Evolutionary conservation across 2,113 vertebrate genomes (phyloP).

Genomic region (Alethe diademata): DNA sequence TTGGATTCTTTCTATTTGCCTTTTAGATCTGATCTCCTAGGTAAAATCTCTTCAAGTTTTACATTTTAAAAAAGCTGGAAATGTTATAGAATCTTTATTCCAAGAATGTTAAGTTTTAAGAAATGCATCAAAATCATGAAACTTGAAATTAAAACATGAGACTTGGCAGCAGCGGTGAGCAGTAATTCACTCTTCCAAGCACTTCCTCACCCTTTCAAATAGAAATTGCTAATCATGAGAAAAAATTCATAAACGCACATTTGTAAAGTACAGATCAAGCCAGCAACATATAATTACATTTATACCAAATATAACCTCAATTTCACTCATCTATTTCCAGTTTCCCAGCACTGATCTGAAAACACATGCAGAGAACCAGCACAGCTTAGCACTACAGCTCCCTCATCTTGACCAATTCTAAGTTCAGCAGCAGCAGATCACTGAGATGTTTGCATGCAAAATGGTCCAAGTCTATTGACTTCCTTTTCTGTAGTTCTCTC

Average conservation of each 20-base stretch:
- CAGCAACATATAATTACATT: slow-evolving; percentile 35
- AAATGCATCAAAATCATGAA: slow-evolving; percentile 55
- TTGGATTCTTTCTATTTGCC: slow-evolving; percentile 14
- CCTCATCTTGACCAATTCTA: background rate
- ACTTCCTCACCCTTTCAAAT: slow-evolving; percentile 62
- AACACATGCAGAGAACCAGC: background rate
- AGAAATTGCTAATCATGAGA: slow-evolving; percentile 55
- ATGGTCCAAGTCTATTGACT: background rate
- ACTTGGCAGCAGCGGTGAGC: slow-evolving; percentile 47
- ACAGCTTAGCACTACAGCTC: background rate
- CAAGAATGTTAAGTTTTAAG: slow-evolving; percentile 41
- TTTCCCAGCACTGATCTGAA: background rate
- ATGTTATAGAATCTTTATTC: slow-evolving; percentile 47
- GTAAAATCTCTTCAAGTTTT: background rate
- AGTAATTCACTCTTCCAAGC: slow-evolving; percentile 57
- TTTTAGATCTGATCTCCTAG: slow-evolving; percentile 27
- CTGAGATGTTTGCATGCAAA: background rate
- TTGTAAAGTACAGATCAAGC: slow-evolving; percentile 45
- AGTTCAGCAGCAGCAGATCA: background rate
- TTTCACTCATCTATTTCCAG: background rate
- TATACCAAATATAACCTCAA: slow-evolving; percentile 28
- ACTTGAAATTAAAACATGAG: slow-evolving; percentile 63
- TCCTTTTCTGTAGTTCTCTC: background rate
- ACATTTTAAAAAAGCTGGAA: slow-evolving; percentile 40
- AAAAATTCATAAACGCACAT: slow-evolving; percentile 57